A percentile compares a stretch with the other conserved stretches of the same genome.
phyloP scores from a whole-genome alignment of 2,113 vertebrate species.

The Mungos mungo region DNA sequence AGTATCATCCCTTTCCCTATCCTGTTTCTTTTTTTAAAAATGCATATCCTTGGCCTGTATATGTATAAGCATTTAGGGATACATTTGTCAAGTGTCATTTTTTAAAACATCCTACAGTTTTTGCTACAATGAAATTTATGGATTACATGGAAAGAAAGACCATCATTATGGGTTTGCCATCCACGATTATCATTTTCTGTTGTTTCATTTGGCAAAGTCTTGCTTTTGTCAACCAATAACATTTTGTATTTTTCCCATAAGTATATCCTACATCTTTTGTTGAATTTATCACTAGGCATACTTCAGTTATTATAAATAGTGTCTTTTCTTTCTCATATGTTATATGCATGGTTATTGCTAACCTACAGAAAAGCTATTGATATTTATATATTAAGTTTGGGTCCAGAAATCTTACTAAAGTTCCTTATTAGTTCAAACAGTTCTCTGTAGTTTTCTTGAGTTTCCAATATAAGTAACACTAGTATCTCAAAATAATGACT shows the following conservation, averaged over 20 bases:
- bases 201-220: neutral
- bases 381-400: neutral
- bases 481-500: neutral
- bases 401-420: neutral
- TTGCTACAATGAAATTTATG: neutral
- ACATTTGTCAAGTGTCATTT: neutral
- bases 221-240: neutral
- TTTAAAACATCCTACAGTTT: neutral
- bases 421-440: neutral
- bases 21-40: neutral
- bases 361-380: neutral
- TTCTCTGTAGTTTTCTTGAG: neutral
- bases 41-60: neutral
- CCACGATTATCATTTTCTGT: neutral
- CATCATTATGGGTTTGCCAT: neutral
- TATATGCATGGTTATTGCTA: neutral
- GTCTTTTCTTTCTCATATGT: neutral
- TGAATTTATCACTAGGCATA: neutral
- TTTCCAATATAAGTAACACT: neutral
- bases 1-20: neutral
- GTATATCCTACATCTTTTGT: neutral
- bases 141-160: neutral
- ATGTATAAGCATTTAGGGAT: neutral
- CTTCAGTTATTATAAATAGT: neutral
- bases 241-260: neutral